Base-by-base conservation (phyloP, 2,888 invertebrate genomes). In the Apamea sordens region DNA sequence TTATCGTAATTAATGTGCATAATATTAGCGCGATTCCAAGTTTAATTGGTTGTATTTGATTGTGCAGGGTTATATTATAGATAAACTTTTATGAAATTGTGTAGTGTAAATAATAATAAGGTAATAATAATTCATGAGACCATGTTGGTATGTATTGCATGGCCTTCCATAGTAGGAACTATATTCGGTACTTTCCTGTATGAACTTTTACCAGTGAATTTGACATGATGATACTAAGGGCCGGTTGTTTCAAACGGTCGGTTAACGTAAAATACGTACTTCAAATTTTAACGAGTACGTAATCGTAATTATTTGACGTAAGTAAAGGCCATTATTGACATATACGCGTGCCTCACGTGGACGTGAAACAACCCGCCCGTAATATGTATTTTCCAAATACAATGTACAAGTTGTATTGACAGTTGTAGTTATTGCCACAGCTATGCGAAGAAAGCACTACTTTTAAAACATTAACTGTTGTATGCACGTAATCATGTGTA, bases 21-120 rank as follows among this genome's bases (percentile, higher is more conserved):
- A 47, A 8, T 50, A 82, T 6, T 47, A 18, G 3, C 21, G n/a
- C 10, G 4, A 32, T 70, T 61, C 5, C 36, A 69, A 56, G 15
- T 47, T 65, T 21, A 61, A 41, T 69, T 73, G 53, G 80, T 84
- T 82, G 68, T 78, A 65, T 81, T 76, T 73, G 56, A 80, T 73
- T 76, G 86, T 73, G 76, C 86, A 85, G 83, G 86, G 86, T 85
- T 67, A 24, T 72, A 72, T 32, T 41, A 47, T 53, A 76, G 41
- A 67, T 7, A 59, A 63, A 28, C 7, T 75, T 44, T 69, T 56
- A 53, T 56, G 67, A 82, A 32, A 78, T 84, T 32, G 32, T 32
- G 32, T 64, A 63, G 47, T 84, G 28, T 73, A 82, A 63, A 56
- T 68, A 63, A 24, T 71, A 68, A 32, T 71, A 77, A 47, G 36